Base-by-base conservation (phyloP, 2,888 invertebrate species). In the Siphonodentalium dalli region DNA sequence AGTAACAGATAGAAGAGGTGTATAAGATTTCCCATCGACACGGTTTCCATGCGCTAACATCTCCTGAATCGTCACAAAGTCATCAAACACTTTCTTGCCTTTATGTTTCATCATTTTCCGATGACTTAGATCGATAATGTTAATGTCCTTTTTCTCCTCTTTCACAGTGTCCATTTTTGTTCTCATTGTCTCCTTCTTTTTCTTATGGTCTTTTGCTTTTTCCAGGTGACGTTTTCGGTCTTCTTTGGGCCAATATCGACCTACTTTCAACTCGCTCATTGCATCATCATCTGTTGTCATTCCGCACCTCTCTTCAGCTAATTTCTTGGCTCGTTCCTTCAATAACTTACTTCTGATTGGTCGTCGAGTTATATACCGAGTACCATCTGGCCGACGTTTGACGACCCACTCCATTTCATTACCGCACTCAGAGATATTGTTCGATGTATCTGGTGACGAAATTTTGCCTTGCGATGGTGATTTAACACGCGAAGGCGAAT, bases 201-300 rank as follows among this genome's bases (percentile, higher is more conserved):
- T 85, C 37, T 83, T 83, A 52, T 88, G 84, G 72, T 89, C 88
- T 40, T 86, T 84, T 1, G 89, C 87, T 47, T 87, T 86, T 72
- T 90, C 90, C 67, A 90, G 79, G 66, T 91, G 90, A 37, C 87
- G 84, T 70, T 89, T 90, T 2, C 89, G 85, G 63, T 90, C 90
- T 65, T 89, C 90, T 76, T 88, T 87, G 3, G 86, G 87, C 89
- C 90, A 90, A 75, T 89, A 91, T 27, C 89, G 85, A 6, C 90
- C 90, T 18, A 81, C 70, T 84, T 90, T 91, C 57, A 90, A 84
- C 75, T 90, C 90, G 13, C 89, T 89, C 79, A 88, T 85, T 20
- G 89, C 88, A 68, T 91, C 90, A 68, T 91, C 90, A 74, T 91
- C 90, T 0, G 89, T 89, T 0, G 88, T 88, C 48, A 88, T 84